Conservation (phyloP, 2,113 vertebrate species). For the Erythrolamprus reginae region DNA sequence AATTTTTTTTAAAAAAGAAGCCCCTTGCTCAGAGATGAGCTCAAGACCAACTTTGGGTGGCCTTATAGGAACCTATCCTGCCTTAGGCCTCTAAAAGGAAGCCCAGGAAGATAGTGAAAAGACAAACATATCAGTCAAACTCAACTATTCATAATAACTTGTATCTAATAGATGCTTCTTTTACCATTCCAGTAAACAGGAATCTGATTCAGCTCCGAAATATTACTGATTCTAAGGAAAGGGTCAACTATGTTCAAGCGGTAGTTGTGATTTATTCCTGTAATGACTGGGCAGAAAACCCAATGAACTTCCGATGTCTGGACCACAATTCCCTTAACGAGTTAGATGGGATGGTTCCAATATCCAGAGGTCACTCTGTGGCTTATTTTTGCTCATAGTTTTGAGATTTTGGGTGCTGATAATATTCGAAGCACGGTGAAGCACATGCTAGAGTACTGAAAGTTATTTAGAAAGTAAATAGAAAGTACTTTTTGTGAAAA, state of each 20-base stretch:
- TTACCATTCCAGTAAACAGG: background rate
- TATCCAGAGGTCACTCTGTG: background rate
- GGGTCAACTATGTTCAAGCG: background rate
- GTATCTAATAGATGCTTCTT: background rate
- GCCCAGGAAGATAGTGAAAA: too few species aligned
- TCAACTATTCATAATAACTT: background rate
- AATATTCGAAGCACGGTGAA: background rate
- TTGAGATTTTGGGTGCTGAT: background rate
- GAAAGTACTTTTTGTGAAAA: background rate
- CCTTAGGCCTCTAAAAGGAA: background rate
- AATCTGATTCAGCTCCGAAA: background rate
- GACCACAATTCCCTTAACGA: background rate
- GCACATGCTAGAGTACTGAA: background rate
- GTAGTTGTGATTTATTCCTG: background rate
- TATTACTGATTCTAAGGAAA: background rate
- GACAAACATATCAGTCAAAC: background rate
- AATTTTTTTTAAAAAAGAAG: too few species aligned
- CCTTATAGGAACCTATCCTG: background rate
- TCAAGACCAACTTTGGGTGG: background rate
- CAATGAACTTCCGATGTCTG: background rate
- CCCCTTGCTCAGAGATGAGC: background rate
- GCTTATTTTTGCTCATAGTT: background rate
- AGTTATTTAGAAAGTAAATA: background rate
- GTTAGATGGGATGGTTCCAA: background rate
- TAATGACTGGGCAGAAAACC: background rate